Conservation (phyloP, 2,113 vertebrate genomes). For the Oreochromis spilurus region DNA sequence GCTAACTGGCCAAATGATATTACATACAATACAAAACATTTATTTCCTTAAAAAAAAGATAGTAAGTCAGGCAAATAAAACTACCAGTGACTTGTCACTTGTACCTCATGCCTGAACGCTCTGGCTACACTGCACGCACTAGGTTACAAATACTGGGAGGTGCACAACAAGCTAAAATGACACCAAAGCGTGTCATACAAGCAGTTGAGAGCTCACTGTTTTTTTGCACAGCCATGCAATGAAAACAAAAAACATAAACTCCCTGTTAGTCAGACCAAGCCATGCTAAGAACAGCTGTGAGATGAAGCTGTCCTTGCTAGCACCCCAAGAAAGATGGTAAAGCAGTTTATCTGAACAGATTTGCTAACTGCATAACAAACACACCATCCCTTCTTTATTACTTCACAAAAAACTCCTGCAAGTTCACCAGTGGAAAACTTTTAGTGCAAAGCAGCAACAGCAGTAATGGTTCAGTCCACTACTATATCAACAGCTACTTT, state of each 20-base stretch:
- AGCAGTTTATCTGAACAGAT: neutral
- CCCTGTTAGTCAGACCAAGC: neutral
- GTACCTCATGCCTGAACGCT: fast-evolving
- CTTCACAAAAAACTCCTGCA: neutral
- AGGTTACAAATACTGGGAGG: neutral
- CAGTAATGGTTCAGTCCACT: neutral
- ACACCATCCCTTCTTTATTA: neutral
- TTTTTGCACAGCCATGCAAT: neutral
- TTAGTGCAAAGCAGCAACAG: neutral
- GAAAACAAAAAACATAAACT: neutral
- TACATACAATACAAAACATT: neutral
- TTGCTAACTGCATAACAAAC: neutral
- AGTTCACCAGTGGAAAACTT: neutral
- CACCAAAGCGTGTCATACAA: neutral
- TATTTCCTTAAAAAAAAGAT: neutral
- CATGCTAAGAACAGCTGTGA: neutral
- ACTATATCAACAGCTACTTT: neutral
- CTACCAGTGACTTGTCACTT: neutral
- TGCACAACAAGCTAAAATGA: neutral
- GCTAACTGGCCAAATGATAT: neutral
- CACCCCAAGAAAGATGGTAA: neutral
- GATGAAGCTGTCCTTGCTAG: neutral
- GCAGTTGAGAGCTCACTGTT: neutral
- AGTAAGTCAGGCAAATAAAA: neutral
- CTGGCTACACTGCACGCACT: neutral